Percentiles rank a stretch among this genome's conserved stretches.
Conservation (phyloP, 2,113 vertebrate species). For the Sakesphorus luctuosus region DNA sequence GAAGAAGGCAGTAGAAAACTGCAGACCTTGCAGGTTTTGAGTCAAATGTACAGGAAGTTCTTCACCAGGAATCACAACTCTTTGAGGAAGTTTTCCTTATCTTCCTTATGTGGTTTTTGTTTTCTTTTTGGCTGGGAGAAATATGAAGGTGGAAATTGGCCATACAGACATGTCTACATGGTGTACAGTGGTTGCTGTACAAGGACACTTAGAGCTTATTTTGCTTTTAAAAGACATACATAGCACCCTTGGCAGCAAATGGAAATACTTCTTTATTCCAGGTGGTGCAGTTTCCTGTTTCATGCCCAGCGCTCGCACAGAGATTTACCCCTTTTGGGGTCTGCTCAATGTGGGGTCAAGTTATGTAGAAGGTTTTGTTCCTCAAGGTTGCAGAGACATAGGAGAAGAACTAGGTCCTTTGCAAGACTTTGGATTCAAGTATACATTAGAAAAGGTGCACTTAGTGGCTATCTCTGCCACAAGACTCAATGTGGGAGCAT, state of each 20-base stretch:
- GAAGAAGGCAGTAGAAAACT: background rate
- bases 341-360: background rate
- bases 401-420: background rate
- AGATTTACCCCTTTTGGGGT: background rate
- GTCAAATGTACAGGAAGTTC: background rate
- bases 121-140: background rate
- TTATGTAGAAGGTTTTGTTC: background rate
- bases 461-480: background rate
- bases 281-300: background rate
- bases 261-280: background rate
- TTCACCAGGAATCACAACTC: background rate
- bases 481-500: background rate
- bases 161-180: background rate
- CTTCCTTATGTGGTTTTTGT: background rate
- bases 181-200: background rate
- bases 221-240: background rate
- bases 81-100: background rate
- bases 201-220: background rate
- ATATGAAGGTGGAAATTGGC: background rate
- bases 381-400: background rate
- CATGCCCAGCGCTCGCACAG: background rate
- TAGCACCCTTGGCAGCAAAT: background rate
- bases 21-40: background rate
- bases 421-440: background rate
- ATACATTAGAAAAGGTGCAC: slow-evolving; percentile 22